Base-by-base conservation (phyloP, 2,113 vertebrate species). In the Pristiophorus japonicus region DNA sequence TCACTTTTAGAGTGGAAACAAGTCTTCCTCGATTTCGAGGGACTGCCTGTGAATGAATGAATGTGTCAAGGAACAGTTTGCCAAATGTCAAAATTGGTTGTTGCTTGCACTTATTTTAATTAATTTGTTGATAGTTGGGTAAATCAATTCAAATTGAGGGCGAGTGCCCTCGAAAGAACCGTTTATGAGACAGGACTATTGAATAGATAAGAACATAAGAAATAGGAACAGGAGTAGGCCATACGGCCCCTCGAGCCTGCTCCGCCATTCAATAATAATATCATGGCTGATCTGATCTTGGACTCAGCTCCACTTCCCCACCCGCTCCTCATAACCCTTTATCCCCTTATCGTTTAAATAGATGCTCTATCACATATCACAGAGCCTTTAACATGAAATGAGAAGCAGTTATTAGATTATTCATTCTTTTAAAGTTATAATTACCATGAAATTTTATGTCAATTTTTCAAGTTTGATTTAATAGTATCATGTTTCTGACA, bases 401-500 rank as follows among this genome's bases (percentile, higher is more conserved):
- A 38, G 62, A 10, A 22, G 3, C 5, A 92, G 22, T 63, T 38
- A 55, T 88, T 88, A 30, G 51, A 88, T 10, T 34, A 0, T 3
- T 55, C 27, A 45, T 27, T 85, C 5, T 62, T 87, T 87, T 59
- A 34, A 59, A 34, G 16, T 95, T 85, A 51, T 75, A 51, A 27
- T 95, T 67, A 75, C 20, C 45, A 11, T 73, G 70, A 1, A 73
- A 18, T 34, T 51, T 11, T 10, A 92, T 73, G 42, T 95, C 66
- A 73, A 27, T 10, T 78, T 62, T 45, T 30, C 42, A 67, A 67
- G n/a, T 73, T 27, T 47, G 6, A 24, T 75, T 73, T 34, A 78
- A 78, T 51, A 75, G 18, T 6, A 34, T 78, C 20, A 55, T 95
- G 30, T 84, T 11, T 94, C 20, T 92, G 96, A 1, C 95, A 99